Evolutionary conservation across 2,113 vertebrate species (phyloP).

Genomic region (Pteropus alecto): DNA sequence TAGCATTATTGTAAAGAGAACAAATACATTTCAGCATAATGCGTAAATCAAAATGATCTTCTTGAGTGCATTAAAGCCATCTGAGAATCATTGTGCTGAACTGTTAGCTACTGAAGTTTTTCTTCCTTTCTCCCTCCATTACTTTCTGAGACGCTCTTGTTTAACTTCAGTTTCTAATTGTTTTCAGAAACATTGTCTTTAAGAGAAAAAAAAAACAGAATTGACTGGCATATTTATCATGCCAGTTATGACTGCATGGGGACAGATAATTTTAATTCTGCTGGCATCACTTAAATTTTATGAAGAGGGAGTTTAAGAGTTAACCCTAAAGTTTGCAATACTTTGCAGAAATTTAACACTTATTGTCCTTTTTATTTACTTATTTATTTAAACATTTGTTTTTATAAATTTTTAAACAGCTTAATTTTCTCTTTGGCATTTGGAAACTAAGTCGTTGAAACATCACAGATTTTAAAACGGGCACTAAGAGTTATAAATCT

Average conservation of each 20-base stretch:
- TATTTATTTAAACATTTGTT: background rate
- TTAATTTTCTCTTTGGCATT: slow-evolving; percentile 54
- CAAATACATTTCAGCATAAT: background rate
- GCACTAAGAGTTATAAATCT: slow-evolving; percentile 38
- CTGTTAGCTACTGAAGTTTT: background rate
- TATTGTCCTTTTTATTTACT: background rate
- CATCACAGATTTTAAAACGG: slow-evolving; percentile 39
- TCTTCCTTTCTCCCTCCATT: background rate
- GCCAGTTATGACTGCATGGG: slow-evolving; percentile 16
- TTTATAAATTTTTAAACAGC: slow-evolving; percentile 35
- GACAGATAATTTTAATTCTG: slow-evolving; percentile 55
- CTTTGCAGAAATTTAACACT: background rate
- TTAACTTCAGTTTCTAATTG: slow-evolving; percentile 23
- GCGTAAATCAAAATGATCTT: background rate
- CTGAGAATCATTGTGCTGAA: background rate
- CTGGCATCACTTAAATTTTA: slow-evolving; percentile 40
- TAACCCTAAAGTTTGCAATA: background rate
- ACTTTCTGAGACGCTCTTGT: background rate
- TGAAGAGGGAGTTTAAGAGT: slow-evolving; percentile 50
- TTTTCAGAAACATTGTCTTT: background rate
- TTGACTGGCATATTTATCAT: slow-evolving; percentile 30
- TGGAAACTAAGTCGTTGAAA: slow-evolving; percentile 48
- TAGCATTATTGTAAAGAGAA: background rate
- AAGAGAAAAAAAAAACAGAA: background rate
- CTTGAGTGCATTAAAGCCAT: background rate